Conservation (phyloP, 2,888 invertebrate species). For the Platycheirus rosarum region DNA sequence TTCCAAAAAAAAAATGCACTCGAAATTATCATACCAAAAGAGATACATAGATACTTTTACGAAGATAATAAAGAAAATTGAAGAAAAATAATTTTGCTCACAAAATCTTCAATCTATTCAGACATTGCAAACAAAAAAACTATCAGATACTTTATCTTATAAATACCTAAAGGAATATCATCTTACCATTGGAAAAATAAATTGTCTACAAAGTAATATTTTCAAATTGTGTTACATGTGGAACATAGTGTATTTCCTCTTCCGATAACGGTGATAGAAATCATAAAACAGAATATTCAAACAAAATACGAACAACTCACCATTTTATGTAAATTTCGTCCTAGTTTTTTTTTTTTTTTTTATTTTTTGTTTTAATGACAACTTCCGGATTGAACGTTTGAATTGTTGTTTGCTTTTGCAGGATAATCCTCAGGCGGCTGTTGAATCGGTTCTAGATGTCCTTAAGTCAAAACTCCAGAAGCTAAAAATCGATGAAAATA, state of each 20-base stretch:
- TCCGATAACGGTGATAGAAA: conserved; percentile 48
- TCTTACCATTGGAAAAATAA: too few species aligned
- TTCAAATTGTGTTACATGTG: neutral
- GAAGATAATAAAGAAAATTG: too few species aligned
- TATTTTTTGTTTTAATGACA: conserved; percentile 1
- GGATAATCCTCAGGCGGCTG: conserved; percentile 56
- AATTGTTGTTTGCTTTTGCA: conserved; percentile 20
- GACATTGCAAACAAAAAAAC: too few species aligned
- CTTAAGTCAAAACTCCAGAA: conserved; percentile 44
- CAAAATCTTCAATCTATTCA: too few species aligned
- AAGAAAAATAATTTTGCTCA: too few species aligned
- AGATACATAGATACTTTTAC: conserved; percentile 2
- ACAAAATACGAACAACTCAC: conserved; percentile 47
- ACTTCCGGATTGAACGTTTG: conserved; percentile 31
- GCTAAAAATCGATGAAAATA: conserved; percentile 51
- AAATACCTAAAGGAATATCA: too few species aligned
- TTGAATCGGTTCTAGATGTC: conserved; percentile 42
- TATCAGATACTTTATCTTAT: too few species aligned
- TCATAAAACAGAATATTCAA: conserved; percentile 32
- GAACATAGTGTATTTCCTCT: conserved; percentile 36
- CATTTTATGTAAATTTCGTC: too few species aligned
- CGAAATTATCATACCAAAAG: conserved; percentile 8
- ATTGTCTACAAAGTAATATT: too few species aligned
- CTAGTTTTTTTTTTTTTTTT: conserved; percentile 10
- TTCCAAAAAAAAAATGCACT: conserved; percentile 33